Conservation (phyloP, 2,888 invertebrate species). For the Drepana falcataria region DNA sequence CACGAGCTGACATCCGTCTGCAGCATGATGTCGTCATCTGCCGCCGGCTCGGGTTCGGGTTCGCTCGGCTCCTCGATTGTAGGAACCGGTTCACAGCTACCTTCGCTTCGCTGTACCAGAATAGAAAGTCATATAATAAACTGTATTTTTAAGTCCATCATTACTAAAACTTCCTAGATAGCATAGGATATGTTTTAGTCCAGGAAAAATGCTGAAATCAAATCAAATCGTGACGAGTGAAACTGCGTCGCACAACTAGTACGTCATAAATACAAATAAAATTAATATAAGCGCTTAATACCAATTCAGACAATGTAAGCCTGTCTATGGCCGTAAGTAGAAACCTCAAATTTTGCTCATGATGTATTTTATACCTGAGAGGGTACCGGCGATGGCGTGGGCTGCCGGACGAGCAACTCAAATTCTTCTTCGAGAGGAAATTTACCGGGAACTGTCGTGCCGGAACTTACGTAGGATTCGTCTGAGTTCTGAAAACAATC, state of each 20-base stretch:
- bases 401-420: constrained; percentile 49
- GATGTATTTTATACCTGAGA: constrained; percentile 45
- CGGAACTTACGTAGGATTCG: constrained; percentile 70
- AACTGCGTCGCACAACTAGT: too few species aligned
- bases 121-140: not conserved
- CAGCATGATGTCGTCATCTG: constrained; percentile 82
- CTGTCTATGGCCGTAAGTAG: too few species aligned
- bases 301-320: too few species aligned
- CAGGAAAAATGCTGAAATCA: too few species aligned
- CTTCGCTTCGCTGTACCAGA: constrained; percentile 51
- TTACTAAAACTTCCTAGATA: too few species aligned
- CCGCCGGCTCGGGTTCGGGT: constrained; percentile 29
- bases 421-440: constrained; percentile 71
- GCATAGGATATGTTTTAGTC: too few species aligned
- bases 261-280: too few species aligned
- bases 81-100: constrained; percentile 45
- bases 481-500: constrained; percentile 52
- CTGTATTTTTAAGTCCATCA: too few species aligned
- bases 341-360: too few species aligned
- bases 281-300: too few species aligned
- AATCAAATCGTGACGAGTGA: too few species aligned
- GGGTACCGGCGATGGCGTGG: constrained; percentile 64
- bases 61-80: constrained; percentile 21
- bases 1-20: constrained; percentile 89
- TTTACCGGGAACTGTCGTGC: constrained; percentile 69